phyloP scores from a whole-genome alignment of 2,888 invertebrate species.

The Hartigia nigra region DNA sequence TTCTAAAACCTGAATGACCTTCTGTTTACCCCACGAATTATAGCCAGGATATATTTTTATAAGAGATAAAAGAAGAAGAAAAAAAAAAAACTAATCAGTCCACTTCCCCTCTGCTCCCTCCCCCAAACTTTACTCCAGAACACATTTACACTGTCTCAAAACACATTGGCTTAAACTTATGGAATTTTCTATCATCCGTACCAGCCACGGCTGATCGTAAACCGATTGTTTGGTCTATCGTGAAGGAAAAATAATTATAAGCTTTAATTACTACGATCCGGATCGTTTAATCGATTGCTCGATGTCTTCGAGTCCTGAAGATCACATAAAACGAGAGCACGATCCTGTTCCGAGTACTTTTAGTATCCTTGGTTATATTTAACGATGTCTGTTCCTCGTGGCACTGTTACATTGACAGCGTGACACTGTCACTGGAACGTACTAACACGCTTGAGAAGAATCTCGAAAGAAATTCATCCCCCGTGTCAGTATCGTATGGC shows the following conservation, averaged over 20 bases:
- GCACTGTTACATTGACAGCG: neutral
- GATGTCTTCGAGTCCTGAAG: neutral
- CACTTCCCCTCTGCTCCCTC: no score
- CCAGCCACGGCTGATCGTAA: neutral
- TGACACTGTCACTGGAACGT: neutral
- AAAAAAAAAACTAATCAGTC: neutral
- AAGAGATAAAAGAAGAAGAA: neutral
- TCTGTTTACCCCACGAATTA: conserved; percentile 22
- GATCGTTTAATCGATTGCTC: conserved; percentile 19
- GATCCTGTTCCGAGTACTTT: neutral
- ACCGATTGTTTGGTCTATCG: neutral
- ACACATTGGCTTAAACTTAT: neutral
- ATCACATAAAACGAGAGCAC: conserved; percentile 10
- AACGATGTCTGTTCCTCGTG: neutral
- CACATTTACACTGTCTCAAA: neutral
- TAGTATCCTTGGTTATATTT: neutral
- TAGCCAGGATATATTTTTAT: conserved; percentile 15
- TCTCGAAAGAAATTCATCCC: neutral
- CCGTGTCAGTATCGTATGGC: neutral
- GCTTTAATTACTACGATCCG: neutral
- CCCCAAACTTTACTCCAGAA: neutral
- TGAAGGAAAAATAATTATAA: neutral
- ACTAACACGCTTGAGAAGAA: neutral
- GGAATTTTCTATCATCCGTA: neutral
- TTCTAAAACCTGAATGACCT: neutral